Percentiles rank a stretch among this genome's conserved stretches.
Conservation (phyloP, 2,113 vertebrate species). For the Neofelis nebulosa region DNA sequence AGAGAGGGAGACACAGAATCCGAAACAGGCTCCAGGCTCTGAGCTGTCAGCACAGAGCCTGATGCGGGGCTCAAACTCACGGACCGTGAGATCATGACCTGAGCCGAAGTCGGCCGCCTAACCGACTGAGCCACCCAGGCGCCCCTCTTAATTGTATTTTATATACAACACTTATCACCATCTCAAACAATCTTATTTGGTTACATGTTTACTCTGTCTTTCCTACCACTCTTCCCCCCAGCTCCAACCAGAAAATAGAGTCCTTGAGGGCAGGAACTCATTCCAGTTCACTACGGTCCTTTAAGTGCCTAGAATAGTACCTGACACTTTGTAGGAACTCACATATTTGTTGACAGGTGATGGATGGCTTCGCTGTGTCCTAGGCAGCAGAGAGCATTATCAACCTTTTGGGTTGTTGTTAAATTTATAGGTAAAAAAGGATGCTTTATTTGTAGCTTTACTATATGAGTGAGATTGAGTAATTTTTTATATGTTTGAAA, state of each 20-base stretch:
- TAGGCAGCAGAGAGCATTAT: not conserved
- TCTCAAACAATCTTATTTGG: not conserved
- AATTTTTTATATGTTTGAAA: slow-evolving; percentile 1
- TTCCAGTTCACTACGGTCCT: not conserved
- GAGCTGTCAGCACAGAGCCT: too few species aligned
- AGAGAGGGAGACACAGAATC: too few species aligned
- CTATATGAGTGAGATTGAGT: not conserved
- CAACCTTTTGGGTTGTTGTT: not conserved
- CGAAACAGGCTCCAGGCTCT: too few species aligned
- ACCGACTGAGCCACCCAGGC: too few species aligned
- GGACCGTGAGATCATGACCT: too few species aligned
- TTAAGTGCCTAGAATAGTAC: not conserved
- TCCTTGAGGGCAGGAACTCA: not conserved
- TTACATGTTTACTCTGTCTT: not conserved
- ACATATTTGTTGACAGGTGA: not conserved
- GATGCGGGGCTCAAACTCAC: too few species aligned
- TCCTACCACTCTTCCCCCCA: not conserved
- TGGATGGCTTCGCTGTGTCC: not conserved
- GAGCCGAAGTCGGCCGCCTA: too few species aligned
- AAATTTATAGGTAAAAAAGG: not conserved
- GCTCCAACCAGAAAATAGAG: not conserved
- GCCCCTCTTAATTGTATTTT: not conserved
- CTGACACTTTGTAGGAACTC: not conserved
- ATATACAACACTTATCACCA: not conserved
- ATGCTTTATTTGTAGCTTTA: slow-evolving; percentile 14